Percentiles rank a stretch among this genome's conserved stretches.
These are phyloP conservation scores for Labeo calbasu DNA, from an alignment of 2,797 vertebrate species.

Conservation along the genomic window DNA sequence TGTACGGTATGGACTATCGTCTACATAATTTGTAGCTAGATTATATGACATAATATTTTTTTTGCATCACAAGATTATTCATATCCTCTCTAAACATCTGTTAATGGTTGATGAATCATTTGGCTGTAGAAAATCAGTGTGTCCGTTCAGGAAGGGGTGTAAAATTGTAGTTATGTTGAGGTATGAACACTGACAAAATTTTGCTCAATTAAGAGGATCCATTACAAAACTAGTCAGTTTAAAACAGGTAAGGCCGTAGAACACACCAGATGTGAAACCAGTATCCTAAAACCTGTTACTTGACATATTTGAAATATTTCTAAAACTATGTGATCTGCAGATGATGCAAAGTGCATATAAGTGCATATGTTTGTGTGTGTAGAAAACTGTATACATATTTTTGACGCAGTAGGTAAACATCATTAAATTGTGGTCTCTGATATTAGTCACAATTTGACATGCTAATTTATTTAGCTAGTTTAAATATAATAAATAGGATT, in stretches of 20 bases:
- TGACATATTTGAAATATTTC: not conserved
- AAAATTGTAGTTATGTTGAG: not conserved
- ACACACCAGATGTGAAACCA: not conserved
- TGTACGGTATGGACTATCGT: not conserved
- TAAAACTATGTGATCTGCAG: not conserved
- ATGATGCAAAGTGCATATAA: not conserved
- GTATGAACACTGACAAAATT: not conserved
- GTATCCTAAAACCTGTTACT: not conserved
- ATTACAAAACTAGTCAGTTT: not conserved
- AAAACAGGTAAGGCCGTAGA: not conserved
- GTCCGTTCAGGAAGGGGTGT: not conserved
- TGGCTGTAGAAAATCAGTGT: not conserved
- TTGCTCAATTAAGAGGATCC: not conserved
- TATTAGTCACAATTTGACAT: not conserved
- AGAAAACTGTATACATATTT: not conserved
- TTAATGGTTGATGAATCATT: not conserved
- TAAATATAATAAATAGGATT: not conserved
- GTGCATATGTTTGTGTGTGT: not conserved
- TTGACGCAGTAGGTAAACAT: not conserved
- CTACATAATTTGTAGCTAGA: conserved; percentile 1
- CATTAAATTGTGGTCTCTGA: not conserved
- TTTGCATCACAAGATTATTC: not conserved
- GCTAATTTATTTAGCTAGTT: not conserved
- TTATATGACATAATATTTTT: not conserved
- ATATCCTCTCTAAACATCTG: not conserved